Conservation (phyloP, 2,113 vertebrate genomes). For the Acanthisitta chloris region DNA sequence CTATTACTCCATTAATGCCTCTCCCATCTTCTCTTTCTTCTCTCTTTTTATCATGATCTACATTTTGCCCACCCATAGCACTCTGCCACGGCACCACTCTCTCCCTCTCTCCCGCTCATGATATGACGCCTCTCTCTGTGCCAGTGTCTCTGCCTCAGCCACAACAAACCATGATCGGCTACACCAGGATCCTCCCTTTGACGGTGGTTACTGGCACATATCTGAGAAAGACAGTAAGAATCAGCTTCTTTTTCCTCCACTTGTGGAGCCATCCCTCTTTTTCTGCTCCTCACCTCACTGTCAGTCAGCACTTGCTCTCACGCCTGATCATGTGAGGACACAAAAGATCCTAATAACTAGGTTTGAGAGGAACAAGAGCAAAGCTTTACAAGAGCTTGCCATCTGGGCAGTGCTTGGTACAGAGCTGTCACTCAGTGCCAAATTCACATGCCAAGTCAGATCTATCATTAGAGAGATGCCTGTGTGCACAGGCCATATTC, state of each 20-base stretch:
- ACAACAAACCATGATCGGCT: neutral
- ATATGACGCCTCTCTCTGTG: neutral
- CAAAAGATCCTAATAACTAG: neutral
- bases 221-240: neutral
- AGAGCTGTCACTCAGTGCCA: constrained; percentile 10
- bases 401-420: neutral
- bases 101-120: neutral
- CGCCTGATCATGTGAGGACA: neutral
- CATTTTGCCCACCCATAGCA: neutral
- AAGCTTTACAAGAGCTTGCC: neutral
- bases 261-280: neutral
- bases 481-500: neutral
- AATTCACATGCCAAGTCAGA: neutral
- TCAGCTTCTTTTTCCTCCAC: neutral
- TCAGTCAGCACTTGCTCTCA: neutral
- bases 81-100: neutral
- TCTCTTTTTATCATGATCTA: neutral
- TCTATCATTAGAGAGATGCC: neutral
- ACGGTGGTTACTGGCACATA: neutral
- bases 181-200: neutral
- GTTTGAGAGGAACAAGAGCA: neutral
- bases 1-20: neutral
- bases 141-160: neutral
- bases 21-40: neutral
- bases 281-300: neutral